phyloP scores from a whole-genome alignment of 2,113 vertebrate species.

The Erythrocercus mccallii region DNA sequence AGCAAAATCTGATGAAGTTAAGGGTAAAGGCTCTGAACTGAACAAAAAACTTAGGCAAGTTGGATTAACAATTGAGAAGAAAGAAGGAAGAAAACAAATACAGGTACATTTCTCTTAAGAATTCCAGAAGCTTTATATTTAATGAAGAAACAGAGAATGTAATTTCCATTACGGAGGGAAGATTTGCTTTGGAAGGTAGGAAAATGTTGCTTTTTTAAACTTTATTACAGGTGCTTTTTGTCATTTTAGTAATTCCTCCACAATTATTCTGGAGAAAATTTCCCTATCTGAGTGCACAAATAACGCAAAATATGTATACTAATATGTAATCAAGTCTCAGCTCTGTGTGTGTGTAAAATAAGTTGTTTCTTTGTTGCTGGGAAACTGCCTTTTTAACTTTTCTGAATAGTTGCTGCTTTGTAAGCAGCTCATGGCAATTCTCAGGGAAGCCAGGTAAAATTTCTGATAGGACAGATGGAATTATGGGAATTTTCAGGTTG shows the following conservation, averaged over 20 bases:
- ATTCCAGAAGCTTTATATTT: not conserved
- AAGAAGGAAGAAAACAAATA: conserved; percentile 60
- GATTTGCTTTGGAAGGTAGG: not conserved
- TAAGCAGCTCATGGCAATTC: not conserved
- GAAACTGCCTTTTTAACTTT: not conserved
- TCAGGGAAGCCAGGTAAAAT: not conserved
- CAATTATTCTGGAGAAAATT: not conserved
- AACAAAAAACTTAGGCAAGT: conserved; percentile 41
- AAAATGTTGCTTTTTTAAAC: not conserved
- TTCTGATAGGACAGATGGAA: not conserved
- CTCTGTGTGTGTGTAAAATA: not conserved
- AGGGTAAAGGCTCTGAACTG: conserved; percentile 33
- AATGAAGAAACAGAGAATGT: not conserved
- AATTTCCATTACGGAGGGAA: not conserved
- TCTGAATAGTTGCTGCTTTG: not conserved
- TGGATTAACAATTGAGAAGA: conserved; percentile 51
- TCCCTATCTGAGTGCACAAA: not conserved
- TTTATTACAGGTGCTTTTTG: not conserved
- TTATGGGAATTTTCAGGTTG: not conserved
- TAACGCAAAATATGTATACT: not conserved
- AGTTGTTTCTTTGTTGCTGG: not conserved
- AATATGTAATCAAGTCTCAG: not conserved
- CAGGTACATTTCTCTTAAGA: conserved; percentile 21
- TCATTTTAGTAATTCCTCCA: not conserved
- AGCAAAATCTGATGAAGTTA: conserved; percentile 40